Evolutionary conservation across 1,140 invertebrate species (phyloP).

Genomic region (Ostrea denselamellosa): DNA sequence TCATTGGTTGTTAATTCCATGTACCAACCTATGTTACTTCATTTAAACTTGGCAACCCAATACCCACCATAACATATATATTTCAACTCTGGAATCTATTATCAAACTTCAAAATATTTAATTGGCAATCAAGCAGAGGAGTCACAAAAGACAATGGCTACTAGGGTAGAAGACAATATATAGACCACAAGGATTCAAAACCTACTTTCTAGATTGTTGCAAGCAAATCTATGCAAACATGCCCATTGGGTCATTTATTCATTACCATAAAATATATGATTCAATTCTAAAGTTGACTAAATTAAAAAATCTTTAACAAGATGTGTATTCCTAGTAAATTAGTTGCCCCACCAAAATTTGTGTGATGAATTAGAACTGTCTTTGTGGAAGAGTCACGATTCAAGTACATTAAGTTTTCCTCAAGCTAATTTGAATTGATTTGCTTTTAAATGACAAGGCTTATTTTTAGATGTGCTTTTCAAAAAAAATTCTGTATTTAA

Average conservation of each 20-base stretch:
- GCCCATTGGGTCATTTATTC: background rate
- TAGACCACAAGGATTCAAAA: background rate
- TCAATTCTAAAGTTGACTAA: background rate
- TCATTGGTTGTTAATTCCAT: slow-evolving; percentile 30
- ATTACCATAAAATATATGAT: background rate
- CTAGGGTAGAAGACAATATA: background rate
- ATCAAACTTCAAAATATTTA: slow-evolving; percentile 27
- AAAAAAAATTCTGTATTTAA: slow-evolving; percentile 26
- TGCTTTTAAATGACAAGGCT: slow-evolving; percentile 30
- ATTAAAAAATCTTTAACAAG: background rate
- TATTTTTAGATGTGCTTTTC: slow-evolving; percentile 38
- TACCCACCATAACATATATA: slow-evolving; percentile 18
- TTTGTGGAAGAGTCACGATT: slow-evolving; percentile 30
- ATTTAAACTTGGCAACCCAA: slow-evolving; percentile 23
- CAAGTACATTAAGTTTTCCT: slow-evolving; percentile 24
- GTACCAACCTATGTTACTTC: slow-evolving; percentile 30
- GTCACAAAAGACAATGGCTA: background rate
- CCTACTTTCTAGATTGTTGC: background rate
- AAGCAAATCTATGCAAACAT: background rate
- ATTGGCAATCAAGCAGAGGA: slow-evolving; percentile 12
- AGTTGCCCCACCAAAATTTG: background rate
- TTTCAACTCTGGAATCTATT: slow-evolving; percentile 7
- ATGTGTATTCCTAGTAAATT: slow-evolving; percentile 2
- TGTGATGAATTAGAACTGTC: slow-evolving; percentile 35
- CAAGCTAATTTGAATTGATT: slow-evolving; percentile 35